Base-by-base conservation (phyloP, 2,797 vertebrate species). In the Cirrhinus mrigala region DNA sequence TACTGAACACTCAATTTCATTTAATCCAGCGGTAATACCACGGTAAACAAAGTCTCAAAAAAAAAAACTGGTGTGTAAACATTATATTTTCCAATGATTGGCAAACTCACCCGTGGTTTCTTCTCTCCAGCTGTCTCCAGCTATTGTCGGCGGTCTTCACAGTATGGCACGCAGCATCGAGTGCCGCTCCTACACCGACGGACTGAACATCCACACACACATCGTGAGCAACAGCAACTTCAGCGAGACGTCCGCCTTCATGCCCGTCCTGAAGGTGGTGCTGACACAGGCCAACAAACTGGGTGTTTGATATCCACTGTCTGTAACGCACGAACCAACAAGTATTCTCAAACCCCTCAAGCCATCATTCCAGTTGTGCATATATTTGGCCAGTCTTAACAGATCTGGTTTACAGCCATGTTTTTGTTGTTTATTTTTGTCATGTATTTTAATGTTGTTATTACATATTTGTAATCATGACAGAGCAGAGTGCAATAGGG, bases 171-270 rank as follows among this genome's bases (percentile, higher is more conserved):
- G 95, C 90, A 98, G 95, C 88, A 96, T 99, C 0, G 98, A 99
- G 90, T 94, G 93, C 0, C 96, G 96, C 10, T 95, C 96, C 91
- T 99, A 99, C 92, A 37, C 89, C 0, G 98, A 99, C 79, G 96
- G 97, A 18, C 92, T 99, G 86, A 97, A 94, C 93, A 97, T 98
- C 92, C 98, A 99, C 90, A 99, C 98, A 0, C 98, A 99, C 94
- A 98, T 99, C 0, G 97, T 99, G 82, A 97, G 97, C 93, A 99
- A 89, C 94, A 99, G 97, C 95, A 99, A 99, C 96, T 99, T 99
- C 94, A 99, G 98, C 0, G 98, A 99, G 94, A 99, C 96, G 6
- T 99, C 98, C 0, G 97, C 98, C 37, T 99, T 99, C 92, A 99
- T 99, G 98, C 98, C 98, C 0, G 97, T 99, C 2, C 96, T 99